Conservation (phyloP, 2,888 invertebrate genomes). For the Andrena chrysosceles region DNA sequence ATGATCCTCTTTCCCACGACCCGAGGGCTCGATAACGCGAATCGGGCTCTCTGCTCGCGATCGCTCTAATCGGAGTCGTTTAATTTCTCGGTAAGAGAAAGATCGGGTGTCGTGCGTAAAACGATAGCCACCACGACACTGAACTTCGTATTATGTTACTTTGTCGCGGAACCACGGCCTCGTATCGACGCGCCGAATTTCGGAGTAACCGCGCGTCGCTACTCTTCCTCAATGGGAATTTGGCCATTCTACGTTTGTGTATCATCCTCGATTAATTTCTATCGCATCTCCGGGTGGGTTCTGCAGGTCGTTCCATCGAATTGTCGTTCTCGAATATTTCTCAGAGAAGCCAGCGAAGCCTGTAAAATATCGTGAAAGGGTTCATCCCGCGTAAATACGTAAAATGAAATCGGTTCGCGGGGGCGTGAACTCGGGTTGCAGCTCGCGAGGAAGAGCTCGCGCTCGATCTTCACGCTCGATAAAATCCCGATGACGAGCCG, state of each 20-base stretch:
- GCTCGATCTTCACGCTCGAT: constrained; percentile 58
- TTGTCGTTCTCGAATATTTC: too few species aligned
- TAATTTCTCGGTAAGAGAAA: constrained; percentile 65
- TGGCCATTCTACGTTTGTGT: not conserved
- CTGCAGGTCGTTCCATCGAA: not conserved
- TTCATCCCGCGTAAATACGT: not conserved
- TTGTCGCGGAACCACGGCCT: constrained; percentile 34
- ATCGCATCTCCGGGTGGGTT: not conserved
- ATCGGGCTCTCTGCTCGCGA: constrained; percentile 51
- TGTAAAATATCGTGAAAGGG: not conserved
- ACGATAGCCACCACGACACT: constrained; percentile 60
- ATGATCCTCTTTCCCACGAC: constrained; percentile 34
- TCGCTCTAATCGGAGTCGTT: constrained; percentile 65
- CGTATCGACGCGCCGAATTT: constrained; percentile 49
- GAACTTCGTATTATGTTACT: constrained; percentile 65
- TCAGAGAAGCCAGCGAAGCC: too few species aligned
- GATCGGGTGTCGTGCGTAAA: constrained; percentile 63
- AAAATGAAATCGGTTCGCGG: not conserved
- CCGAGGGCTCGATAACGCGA: constrained; percentile 42
- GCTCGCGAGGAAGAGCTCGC: constrained; percentile 9
- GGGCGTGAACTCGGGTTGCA: constrained; percentile 2
- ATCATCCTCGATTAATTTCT: not conserved
- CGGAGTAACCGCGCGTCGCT: not conserved
- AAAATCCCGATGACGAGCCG: constrained; percentile 62
- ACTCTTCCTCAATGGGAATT: not conserved